Percentiles rank a stretch among this genome's conserved stretches.
phyloP scores from a whole-genome alignment of 2,113 vertebrate genomes.

The Pollimyrus isidori region DNA sequence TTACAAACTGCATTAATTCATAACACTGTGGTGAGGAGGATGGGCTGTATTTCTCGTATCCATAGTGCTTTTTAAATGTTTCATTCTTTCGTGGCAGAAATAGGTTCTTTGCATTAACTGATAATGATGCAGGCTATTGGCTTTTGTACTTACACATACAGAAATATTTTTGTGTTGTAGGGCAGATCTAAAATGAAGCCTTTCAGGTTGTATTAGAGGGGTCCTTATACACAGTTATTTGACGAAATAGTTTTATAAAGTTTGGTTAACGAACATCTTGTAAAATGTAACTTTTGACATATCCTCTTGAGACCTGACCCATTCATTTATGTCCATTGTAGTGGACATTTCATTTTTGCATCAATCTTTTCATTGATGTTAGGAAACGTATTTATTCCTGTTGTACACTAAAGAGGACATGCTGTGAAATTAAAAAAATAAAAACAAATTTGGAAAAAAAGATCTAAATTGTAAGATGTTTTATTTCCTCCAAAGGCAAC shows the following conservation, averaged over 20 bases:
- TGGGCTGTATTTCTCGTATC: neutral
- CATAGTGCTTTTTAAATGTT: constrained; percentile 11
- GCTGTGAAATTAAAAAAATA: too few species aligned
- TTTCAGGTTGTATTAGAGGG: neutral
- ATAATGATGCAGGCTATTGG: neutral
- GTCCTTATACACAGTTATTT: neutral
- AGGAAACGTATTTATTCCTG: too few species aligned
- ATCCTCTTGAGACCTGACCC: too few species aligned
- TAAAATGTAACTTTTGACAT: neutral
- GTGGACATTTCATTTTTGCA: too few species aligned
- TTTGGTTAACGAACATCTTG: neutral
- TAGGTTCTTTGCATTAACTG: neutral
- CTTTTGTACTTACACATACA: neutral
- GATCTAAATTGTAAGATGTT: too few species aligned
- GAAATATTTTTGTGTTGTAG: neutral
- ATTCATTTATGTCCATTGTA: too few species aligned
- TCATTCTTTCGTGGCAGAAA: constrained; percentile 17
- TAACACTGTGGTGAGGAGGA: neutral
- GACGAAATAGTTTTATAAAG: neutral
- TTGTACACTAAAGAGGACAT: too few species aligned
- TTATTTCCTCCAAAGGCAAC: too few species aligned
- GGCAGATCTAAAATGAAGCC: neutral
- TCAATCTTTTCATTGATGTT: too few species aligned
- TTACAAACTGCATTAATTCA: constrained; percentile 2
- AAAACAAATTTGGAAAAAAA: too few species aligned